Evolutionary conservation across 2,797 vertebrate genomes (phyloP).

Genomic region (Triplophysa yarkandensis): DNA sequence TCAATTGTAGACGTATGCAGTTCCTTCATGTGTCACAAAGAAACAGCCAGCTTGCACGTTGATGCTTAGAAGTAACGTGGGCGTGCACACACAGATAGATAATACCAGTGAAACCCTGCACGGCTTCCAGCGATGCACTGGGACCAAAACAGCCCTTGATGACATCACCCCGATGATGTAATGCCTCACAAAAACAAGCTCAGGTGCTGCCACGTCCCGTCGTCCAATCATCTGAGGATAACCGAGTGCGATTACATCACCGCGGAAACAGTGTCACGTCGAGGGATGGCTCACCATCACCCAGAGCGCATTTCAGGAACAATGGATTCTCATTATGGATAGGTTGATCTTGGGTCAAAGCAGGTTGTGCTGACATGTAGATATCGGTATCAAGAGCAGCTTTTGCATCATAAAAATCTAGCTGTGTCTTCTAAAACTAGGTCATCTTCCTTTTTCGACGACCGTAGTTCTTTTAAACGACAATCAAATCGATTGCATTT

Average conservation of each 20-base stretch:
- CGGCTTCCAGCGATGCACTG: slow-evolving; percentile 61
- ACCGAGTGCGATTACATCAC: slow-evolving; percentile 72
- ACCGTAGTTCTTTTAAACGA: not conserved
- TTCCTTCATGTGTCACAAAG: not conserved
- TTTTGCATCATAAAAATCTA: slow-evolving; percentile 18
- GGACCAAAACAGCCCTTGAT: slow-evolving; percentile 63
- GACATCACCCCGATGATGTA: slow-evolving; percentile 81
- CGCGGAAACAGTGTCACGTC: slow-evolving; percentile 62
- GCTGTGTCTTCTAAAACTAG: not conserved
- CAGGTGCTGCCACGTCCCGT: slow-evolving; percentile 69
- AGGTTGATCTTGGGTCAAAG: slow-evolving; percentile 2
- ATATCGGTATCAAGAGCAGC: not conserved
- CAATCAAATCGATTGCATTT: not conserved
- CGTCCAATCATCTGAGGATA: slow-evolving; percentile 58
- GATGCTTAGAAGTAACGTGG: not conserved
- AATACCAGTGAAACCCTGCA: slow-evolving; percentile 60
- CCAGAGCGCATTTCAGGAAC: slow-evolving; percentile 63
- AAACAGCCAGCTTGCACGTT: slow-evolving; percentile 39
- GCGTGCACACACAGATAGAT: slow-evolving; percentile 46
- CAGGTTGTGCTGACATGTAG: not conserved
- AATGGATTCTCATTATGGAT: slow-evolving; percentile 56
- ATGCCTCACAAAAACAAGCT: slow-evolving; percentile 76
- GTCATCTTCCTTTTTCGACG: not conserved
- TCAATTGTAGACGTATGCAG: not conserved
- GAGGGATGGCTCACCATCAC: slow-evolving; percentile 62